Conservation (phyloP, 2,797 vertebrate species). For the Threskiornis aethiopicus region DNA sequence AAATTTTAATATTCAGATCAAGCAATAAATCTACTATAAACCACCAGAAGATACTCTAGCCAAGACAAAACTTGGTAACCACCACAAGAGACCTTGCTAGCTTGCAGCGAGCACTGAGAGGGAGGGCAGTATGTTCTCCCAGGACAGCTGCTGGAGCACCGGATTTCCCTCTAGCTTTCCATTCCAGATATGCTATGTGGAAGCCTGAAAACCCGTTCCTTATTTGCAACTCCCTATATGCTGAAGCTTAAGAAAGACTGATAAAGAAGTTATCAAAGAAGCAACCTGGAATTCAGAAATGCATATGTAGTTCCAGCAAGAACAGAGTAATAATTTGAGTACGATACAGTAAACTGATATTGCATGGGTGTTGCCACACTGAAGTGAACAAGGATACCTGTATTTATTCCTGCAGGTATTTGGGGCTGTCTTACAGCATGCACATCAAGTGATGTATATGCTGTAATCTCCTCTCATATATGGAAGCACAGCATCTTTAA, state of each 20-base stretch:
- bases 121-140: not conserved
- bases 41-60: not conserved
- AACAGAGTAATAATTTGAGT: not conserved
- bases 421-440: not conserved
- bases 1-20: not conserved
- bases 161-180: not conserved
- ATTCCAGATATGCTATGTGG: not conserved
- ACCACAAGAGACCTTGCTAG: not conserved
- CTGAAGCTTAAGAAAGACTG: not conserved
- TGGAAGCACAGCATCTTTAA: not conserved
- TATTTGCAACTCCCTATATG: not conserved
- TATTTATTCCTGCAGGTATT: not conserved
- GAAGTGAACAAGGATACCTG: not conserved
- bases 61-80: not conserved
- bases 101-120: not conserved
- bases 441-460: not conserved
- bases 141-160: not conserved
- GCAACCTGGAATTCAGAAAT: not conserved
- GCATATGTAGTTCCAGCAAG: not conserved
- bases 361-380: not conserved
- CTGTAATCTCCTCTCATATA: not conserved
- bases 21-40: not conserved
- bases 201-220: not conserved
- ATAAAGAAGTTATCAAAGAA: not conserved
- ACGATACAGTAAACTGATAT: not conserved